Conservation (phyloP, 2,888 invertebrate genomes). For the Epirrhoe tristata region DNA sequence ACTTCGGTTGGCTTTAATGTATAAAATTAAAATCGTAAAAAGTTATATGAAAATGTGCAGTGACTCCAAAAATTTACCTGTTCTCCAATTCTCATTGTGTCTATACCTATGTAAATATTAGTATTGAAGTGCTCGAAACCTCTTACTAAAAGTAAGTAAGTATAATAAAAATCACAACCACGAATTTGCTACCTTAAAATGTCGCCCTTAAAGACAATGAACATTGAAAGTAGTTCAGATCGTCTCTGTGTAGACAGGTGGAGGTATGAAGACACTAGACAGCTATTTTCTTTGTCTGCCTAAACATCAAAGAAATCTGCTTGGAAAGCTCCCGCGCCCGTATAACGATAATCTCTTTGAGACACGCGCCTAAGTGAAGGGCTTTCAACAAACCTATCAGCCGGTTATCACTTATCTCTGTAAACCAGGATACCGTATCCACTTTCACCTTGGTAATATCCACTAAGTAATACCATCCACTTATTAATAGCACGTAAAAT, state of each 20-base stretch:
- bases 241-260: not conserved
- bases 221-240: not conserved
- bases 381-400: slow-evolving; percentile 30
- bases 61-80: no score
- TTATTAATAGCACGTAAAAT: not conserved
- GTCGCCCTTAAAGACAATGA: not conserved
- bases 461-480: not conserved
- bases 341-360: slow-evolving; percentile 28
- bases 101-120: no score
- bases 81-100: no score
- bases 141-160: no score
- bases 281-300: slow-evolving; percentile 7
- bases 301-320: slow-evolving; percentile 23
- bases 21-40: no score
- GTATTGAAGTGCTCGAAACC: no score
- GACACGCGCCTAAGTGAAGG: slow-evolving; percentile 26
- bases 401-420: slow-evolving; percentile 33
- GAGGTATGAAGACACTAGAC: not conserved
- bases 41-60: no score
- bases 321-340: slow-evolving; percentile 8
- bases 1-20: no score
- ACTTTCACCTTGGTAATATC: slow-evolving; percentile 25
- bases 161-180: not conserved
- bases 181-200: not conserved
- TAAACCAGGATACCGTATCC: slow-evolving; percentile 28